These are phyloP conservation scores for Crotalus horridus DNA, from an alignment of 2,113 vertebrate genomes.

Conservation along the genomic window DNA sequence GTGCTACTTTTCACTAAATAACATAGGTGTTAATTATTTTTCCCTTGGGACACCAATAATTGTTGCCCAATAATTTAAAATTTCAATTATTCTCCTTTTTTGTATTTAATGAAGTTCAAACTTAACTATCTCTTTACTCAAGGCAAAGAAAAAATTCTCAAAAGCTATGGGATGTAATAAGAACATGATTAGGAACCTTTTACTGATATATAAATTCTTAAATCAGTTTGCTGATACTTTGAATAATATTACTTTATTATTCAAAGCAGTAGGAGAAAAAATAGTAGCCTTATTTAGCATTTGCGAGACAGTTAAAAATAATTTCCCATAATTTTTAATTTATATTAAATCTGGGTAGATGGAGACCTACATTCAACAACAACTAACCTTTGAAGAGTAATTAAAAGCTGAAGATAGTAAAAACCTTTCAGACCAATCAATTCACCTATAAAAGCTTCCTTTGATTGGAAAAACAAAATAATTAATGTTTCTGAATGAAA, in stretches of 20 bases:
- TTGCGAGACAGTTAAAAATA: neutral
- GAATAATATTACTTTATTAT: neutral
- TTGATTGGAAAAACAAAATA: slow-evolving; percentile 12
- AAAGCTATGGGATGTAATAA: neutral
- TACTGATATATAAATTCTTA: neutral
- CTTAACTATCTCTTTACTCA: neutral
- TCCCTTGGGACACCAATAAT: neutral
- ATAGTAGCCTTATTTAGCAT: neutral
- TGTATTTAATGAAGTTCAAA: neutral
- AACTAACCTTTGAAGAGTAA: neutral
- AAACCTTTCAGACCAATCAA: neutral
- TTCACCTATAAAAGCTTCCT: neutral
- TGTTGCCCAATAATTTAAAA: neutral
- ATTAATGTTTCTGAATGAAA: slow-evolving; percentile 13
- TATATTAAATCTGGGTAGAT: slow-evolving; percentile 8
- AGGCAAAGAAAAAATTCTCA: neutral
- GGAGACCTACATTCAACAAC: neutral
- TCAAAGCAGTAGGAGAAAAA: neutral
- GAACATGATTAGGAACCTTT: neutral
- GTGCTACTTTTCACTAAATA: neutral
- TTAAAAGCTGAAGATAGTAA: slow-evolving; percentile 10
- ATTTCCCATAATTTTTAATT: neutral
- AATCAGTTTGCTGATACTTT: neutral
- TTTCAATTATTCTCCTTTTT: neutral
- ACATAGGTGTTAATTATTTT: neutral